These are phyloP conservation scores for Cariama cristata DNA, from an alignment of 2,113 vertebrate species.

Conservation along the genomic window DNA sequence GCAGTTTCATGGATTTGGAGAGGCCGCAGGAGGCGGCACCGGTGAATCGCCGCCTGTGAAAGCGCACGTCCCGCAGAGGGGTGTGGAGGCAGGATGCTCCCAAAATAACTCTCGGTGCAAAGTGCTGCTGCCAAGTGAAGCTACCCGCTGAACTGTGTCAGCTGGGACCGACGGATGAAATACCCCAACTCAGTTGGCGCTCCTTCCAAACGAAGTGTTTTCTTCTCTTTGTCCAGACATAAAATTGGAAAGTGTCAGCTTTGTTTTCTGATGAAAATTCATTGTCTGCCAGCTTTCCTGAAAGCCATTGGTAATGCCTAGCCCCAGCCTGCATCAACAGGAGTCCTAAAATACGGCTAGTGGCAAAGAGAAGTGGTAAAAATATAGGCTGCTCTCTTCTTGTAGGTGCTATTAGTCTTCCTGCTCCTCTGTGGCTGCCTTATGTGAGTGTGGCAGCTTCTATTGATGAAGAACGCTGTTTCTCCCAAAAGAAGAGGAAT, in stretches of 20 bases:
- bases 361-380: neutral
- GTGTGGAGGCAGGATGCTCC: neutral
- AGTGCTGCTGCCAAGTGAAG: neutral
- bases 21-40: neutral
- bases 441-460: neutral
- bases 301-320: neutral
- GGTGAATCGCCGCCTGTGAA: neutral
- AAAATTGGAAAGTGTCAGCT: constrained; percentile 33
- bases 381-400: neutral
- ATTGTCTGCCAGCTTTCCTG: constrained; percentile 17
- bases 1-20: neutral
- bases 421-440: neutral
- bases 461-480: neutral
- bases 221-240: constrained; percentile 11
- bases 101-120: neutral
- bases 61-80: neutral
- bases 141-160: neutral
- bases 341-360: neutral
- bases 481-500: constrained; percentile 6
- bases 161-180: rapidly evolving
- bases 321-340: neutral
- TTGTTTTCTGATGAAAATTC: constrained; percentile 41
- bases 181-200: rapidly evolving
- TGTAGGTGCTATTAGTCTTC: neutral
- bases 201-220: neutral